Evolutionary conservation across 2,888 invertebrate genomes (phyloP), one percentile per base, ranked within the genome.

Genomic region (Labia minor): DNA sequence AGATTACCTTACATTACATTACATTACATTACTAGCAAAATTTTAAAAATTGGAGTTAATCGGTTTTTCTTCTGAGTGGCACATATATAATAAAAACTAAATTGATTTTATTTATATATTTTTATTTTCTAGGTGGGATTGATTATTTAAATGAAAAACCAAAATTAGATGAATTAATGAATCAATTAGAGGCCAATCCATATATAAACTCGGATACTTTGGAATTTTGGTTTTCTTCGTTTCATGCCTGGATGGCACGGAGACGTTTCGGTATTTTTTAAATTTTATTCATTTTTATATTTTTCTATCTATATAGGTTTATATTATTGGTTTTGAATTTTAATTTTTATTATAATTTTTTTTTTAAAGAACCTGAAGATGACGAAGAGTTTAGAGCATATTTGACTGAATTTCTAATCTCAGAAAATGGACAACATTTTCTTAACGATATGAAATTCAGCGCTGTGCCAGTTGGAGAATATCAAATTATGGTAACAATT

Each of bases 401-500:
- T 19, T 70, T 78, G 11, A 72, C 75, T 61, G 77, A 78, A 69
- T 78, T 74, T 70, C 71, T 77, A 11, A 67, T 77, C 37, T 75
- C 74, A 1, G 74, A 72, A 64, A 73, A 76, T 66, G 78, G 78
- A 33, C 76, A 75, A 70, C 72, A 74, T 1, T 76, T 75, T 61
- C 73, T 78, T 21, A 76, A 76, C 67, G 77, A 78, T 69, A 73
- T 78, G 16, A 77, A 76, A 68, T 76, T 78, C 67, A 71, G 73
- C 64, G 71, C 71, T 67, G 65, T 76, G 19, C 77, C 77, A 0
- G 71, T 72, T 62, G 74, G 72, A 19, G 74, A 76, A 49, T 77
- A 76, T 66, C 77, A 75, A 65, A 77, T 78, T 67, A 76, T 75
- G 71, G 78, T 78, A 74, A n/a, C n/a, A n/a, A n/a, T n/a, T n/a